Percentiles rank a stretch among this genome's conserved stretches.
phyloP scores from a whole-genome alignment of 2,797 vertebrate genomes.

The Oreonectes daqikongensis region DNA sequence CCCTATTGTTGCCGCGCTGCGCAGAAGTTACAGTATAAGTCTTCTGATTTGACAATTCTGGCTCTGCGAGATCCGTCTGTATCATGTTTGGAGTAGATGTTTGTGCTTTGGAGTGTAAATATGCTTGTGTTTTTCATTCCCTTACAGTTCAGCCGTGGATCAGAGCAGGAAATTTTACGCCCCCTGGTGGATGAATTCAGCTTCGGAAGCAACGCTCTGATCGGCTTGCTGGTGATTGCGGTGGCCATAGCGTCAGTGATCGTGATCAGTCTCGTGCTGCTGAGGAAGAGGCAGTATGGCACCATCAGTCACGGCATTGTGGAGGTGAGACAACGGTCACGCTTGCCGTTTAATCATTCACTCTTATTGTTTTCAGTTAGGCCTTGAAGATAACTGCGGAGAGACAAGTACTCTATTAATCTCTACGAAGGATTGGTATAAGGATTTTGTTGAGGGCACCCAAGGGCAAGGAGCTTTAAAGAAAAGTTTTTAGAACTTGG shows the following conservation, averaged over 20 bases:
- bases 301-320: constrained; percentile 98
- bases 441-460: background rate
- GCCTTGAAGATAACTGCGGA: background rate
- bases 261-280: constrained; percentile 94
- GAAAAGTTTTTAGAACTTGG: background rate
- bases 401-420: background rate
- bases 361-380: background rate
- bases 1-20: background rate
- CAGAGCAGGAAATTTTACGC: constrained; percentile 80
- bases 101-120: constrained; percentile 11
- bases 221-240: constrained; percentile 92
- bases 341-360: constrained; percentile 18
- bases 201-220: constrained; percentile 92
- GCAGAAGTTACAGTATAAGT: background rate
- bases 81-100: background rate
- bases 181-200: constrained; percentile 90
- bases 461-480: constrained; percentile 8
- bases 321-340: constrained; percentile 82
- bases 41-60: background rate
- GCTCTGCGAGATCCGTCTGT: constrained; percentile 6
- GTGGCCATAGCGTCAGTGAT: constrained; percentile 95
- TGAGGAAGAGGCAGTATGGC: constrained; percentile 96
- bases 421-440: constrained; percentile 7
- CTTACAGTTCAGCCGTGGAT: constrained; percentile 49
- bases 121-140: background rate